phyloP scores from a whole-genome alignment of 2,113 vertebrate species.

The Sceloporus undulatus region DNA sequence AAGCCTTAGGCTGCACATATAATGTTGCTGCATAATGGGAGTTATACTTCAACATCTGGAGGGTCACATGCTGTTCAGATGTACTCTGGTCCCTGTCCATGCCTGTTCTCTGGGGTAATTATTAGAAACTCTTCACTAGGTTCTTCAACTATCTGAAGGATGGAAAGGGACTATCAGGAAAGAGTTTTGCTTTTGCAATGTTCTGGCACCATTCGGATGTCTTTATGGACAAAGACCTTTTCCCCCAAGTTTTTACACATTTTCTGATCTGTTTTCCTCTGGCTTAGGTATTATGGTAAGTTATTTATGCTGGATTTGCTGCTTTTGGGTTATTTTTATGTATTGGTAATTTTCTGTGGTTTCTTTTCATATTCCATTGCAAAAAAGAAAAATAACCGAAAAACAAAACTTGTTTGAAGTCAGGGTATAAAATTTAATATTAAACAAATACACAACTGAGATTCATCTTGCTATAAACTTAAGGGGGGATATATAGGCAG shows the following conservation, averaged over 20 bases:
- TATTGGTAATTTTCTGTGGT: neutral
- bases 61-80: too few species aligned
- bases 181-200: neutral
- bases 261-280: neutral
- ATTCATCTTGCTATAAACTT: neutral
- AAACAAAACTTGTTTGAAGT: neutral
- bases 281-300: neutral
- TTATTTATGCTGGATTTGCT: neutral
- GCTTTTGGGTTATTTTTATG: slow-evolving; percentile 4
- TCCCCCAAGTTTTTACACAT: neutral
- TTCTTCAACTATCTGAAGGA: too few species aligned
- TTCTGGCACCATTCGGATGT: neutral
- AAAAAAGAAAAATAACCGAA: neutral
- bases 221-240: neutral
- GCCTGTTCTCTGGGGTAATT: too few species aligned
- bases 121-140: too few species aligned
- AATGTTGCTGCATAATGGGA: too few species aligned
- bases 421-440: neutral
- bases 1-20: too few species aligned
- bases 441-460: neutral
- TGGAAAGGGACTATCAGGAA: too few species aligned
- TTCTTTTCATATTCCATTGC: neutral
- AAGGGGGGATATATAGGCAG: neutral
- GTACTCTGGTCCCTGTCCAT: too few species aligned
- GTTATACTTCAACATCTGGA: too few species aligned